phyloP scores from a whole-genome alignment of 1,140 invertebrate genomes.

The Rhyacophila brunnea region DNA sequence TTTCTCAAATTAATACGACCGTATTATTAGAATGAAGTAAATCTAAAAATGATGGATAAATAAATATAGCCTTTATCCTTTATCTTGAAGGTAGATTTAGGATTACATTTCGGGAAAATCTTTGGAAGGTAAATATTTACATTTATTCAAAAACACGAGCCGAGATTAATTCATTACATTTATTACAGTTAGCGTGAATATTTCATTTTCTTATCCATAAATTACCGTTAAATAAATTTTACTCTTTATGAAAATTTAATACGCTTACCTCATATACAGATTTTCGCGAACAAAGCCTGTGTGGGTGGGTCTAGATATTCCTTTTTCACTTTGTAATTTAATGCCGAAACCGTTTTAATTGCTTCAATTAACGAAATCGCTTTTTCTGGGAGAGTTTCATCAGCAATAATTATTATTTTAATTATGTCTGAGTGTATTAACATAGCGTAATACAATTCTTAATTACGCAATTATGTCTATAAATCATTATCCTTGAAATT shows the following conservation, averaged over 20 bases:
- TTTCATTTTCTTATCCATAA: too few relatives aligned
- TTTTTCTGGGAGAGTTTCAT: slow-evolving; percentile 30
- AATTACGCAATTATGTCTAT: neutral
- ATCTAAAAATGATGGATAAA: too few relatives aligned
- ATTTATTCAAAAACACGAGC: too few relatives aligned
- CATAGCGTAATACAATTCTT: neutral
- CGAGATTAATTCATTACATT: too few relatives aligned
- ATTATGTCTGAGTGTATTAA: slow-evolving; percentile 21
- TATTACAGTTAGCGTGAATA: too few relatives aligned
- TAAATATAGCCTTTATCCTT: neutral
- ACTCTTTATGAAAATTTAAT: too few relatives aligned
- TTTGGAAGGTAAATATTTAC: too few relatives aligned
- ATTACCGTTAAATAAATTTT: too few relatives aligned
- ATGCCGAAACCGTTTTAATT: slow-evolving; percentile 32
- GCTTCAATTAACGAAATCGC: slow-evolving; percentile 34
- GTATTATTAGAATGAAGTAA: too few relatives aligned
- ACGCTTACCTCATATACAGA: neutral
- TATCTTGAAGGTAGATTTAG: neutral
- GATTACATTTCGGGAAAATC: too few relatives aligned
- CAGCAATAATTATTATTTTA: slow-evolving; percentile 29
- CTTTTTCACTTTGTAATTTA: slow-evolving; percentile 28
- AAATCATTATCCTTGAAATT: neutral
- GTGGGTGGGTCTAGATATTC: slow-evolving; percentile 9
- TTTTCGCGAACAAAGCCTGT: neutral
- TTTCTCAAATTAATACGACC: too few relatives aligned